phyloP scores from a whole-genome alignment of 2,113 vertebrate species.

The Glaucidium brasilianum region DNA sequence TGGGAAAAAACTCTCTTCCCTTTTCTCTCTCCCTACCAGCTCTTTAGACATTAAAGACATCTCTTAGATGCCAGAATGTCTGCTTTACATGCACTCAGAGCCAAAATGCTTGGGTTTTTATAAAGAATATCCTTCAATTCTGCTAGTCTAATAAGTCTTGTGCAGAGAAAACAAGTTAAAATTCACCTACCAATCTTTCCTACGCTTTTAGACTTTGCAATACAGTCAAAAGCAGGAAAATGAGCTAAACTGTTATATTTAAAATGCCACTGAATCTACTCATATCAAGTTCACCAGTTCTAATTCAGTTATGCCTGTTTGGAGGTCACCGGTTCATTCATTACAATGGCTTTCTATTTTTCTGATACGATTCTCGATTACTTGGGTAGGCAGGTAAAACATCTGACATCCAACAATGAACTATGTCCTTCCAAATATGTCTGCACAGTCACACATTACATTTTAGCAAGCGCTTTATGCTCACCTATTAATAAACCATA shows the following conservation, averaged over 20 bases:
- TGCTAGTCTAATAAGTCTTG: background rate
- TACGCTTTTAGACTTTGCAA: background rate
- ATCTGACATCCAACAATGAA: conserved; percentile 5
- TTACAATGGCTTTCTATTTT: conserved; percentile 31
- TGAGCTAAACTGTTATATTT: conserved; percentile 45
- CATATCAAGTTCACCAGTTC: conserved; percentile 53
- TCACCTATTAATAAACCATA: conserved; percentile 52
- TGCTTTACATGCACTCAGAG: background rate
- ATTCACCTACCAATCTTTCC: background rate
- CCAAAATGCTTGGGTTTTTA: background rate
- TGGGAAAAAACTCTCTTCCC: background rate
- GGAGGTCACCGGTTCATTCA: conserved; percentile 53
- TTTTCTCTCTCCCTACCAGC: background rate
- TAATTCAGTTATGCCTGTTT: conserved; percentile 59
- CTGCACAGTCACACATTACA: background rate
- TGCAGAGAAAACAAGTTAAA: background rate
- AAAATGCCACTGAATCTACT: conserved; percentile 58
- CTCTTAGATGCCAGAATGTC: background rate
- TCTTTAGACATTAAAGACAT: background rate
- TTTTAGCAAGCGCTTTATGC: background rate
- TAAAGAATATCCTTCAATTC: background rate
- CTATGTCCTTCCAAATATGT: conserved; percentile 2
- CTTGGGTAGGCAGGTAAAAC: background rate
- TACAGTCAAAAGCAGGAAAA: background rate
- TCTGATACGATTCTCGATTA: conserved; percentile 64